Evolutionary conservation across 1,140 invertebrate genomes (phyloP), one percentile per base, ranked within the genome.

Genomic region (Pristionchus pacificus): DNA sequence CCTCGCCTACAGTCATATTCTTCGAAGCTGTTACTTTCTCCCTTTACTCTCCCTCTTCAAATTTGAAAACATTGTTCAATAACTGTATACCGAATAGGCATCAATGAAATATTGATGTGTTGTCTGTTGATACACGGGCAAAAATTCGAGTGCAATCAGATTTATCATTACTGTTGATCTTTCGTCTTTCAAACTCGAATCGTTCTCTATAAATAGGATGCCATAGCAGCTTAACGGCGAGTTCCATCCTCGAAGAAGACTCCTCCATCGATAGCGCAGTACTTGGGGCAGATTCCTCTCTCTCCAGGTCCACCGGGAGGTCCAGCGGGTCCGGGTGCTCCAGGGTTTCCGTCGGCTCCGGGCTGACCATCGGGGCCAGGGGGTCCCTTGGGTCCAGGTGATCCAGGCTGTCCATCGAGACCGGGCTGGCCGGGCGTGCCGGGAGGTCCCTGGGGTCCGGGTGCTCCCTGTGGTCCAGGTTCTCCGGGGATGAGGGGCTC

Each of bases 371-470:
- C 62, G 66, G 31, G 19, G 60, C 72, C 72, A 55, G 67, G 63
- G 62, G 64, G 61, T 74, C 72, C 72, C 27, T 62, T 27, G 31
- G 72, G 72, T 70, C 72, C 72, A 60, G 72, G 67, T 27, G 72
- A 68, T 74, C 72, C 72, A 33, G 72, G 70, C 25, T 65, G 65
- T 49, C 70, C 69, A 19, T 65, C 38, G 32, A 65, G 74, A 74
- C 74, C 74, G 30, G 49, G 61, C 32, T 65, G 74, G 63, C 74
- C 66, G 49, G 74, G 70, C 27, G 61, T 55, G 65, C 74, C 66
- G 33, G 74, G 68, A 57, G 74, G 74, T 77, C 55, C 74, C 69
- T 32, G 74, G 60, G 55, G 62, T 74, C 64, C 69, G 49, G 70
- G 33, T 24, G 63, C 30, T 70, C 67, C 72, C 58, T 58, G 58